These are phyloP conservation scores for Drosophila greeni DNA, from an alignment of 2,888 invertebrate species.

Conservation along the genomic window DNA sequence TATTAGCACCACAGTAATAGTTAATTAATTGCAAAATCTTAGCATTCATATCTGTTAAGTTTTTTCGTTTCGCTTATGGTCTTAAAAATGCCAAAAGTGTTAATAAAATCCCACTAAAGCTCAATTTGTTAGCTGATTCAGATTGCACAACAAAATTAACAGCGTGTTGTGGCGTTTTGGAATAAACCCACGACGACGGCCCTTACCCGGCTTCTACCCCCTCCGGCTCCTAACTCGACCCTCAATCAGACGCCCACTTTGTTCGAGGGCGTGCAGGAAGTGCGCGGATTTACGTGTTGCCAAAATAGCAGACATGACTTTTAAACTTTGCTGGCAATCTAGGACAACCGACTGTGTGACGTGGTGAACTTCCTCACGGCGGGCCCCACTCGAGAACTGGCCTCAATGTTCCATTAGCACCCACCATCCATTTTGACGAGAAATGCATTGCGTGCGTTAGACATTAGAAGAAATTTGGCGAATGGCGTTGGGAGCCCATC, in stretches of 20 bases:
- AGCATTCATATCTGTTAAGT: background rate
- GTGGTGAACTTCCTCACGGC: slow-evolving; percentile 19
- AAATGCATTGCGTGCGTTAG: slow-evolving; percentile 61
- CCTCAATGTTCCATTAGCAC: slow-evolving; percentile 30
- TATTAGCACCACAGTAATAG: background rate
- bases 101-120: slow-evolving; percentile 21
- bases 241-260: slow-evolving; percentile 28
- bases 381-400: slow-evolving; percentile 11
- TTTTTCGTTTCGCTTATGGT: background rate
- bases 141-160: slow-evolving; percentile 37
- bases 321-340: slow-evolving; percentile 49
- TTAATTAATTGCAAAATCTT: background rate
- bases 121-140: slow-evolving; percentile 34
- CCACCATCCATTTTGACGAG: slow-evolving; percentile 16
- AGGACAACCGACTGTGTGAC: slow-evolving; percentile 6
- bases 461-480: slow-evolving; percentile 48
- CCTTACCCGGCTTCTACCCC: background rate
- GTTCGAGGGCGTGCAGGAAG: slow-evolving; percentile 28
- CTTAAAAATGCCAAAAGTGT: background rate
- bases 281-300: slow-evolving; percentile 41
- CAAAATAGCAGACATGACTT: slow-evolving; percentile 45
- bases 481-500: slow-evolving; percentile 34
- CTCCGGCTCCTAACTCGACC: slow-evolving; percentile 3
- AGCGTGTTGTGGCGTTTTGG: slow-evolving; percentile 39
- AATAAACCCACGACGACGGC: slow-evolving; percentile 1